phyloP scores from a whole-genome alignment of 2,797 vertebrate genomes.

The Carcharodon carcharias region DNA sequence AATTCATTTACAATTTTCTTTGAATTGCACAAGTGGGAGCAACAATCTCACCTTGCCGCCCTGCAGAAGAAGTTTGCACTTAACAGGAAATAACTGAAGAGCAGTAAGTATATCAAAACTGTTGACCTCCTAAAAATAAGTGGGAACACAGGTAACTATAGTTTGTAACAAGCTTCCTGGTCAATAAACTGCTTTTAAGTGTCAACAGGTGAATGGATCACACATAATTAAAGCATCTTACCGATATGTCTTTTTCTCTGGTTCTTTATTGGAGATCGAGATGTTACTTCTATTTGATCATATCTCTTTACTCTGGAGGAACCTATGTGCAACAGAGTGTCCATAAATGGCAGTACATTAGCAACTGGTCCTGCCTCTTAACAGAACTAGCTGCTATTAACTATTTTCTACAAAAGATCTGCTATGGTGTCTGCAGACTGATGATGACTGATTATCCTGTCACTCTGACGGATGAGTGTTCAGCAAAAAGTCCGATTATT shows the following conservation, averaged over 20 bases:
- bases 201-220: background rate
- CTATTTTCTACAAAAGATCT: background rate
- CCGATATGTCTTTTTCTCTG: background rate
- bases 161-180: background rate
- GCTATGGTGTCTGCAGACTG: background rate
- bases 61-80: background rate
- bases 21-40: background rate
- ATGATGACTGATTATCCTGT: too few species aligned
- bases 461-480: too few species aligned
- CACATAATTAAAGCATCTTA: background rate
- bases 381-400: background rate
- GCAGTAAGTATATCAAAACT: background rate
- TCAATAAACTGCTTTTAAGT: background rate
- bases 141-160: background rate
- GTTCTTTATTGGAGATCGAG: constrained; percentile 4
- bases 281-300: background rate
- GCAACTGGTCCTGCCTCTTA: background rate
- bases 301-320: background rate
- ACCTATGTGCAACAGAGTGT: background rate
- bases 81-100: background rate
- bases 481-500: too few species aligned
- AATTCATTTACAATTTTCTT: background rate
- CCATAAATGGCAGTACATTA: background rate
- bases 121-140: background rate
- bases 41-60: background rate